Evolutionary conservation across 92 coral and sea anemone species (phyloP).

Genomic region (Palythoa grandis): DNA sequence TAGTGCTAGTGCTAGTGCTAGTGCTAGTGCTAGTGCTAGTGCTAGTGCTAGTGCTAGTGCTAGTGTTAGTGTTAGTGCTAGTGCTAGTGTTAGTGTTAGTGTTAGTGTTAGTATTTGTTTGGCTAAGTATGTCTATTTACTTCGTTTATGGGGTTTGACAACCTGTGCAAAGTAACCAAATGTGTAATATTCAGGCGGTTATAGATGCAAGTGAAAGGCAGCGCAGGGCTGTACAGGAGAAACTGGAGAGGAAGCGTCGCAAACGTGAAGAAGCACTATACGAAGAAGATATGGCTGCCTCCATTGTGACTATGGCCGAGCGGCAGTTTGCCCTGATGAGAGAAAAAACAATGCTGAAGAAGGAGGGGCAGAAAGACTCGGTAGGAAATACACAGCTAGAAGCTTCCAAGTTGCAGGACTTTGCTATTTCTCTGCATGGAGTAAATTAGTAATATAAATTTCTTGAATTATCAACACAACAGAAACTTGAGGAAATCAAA

Average conservation of each 20-base stretch:
- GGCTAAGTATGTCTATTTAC: too few species aligned
- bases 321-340: conserved; percentile 89
- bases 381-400: conserved; percentile 37
- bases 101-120: too few species aligned
- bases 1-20: too few species aligned
- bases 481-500: too few species aligned
- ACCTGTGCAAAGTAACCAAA: not conserved
- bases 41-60: too few species aligned
- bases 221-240: conserved; percentile 80
- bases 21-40: too few species aligned
- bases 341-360: conserved; percentile 91
- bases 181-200: conserved; percentile 68
- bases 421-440: not conserved
- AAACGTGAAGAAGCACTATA: conserved; percentile 94
- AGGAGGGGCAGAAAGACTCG: conserved; percentile 84
- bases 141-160: too few species aligned
- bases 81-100: too few species aligned
- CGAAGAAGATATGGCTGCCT: conserved; percentile 94
- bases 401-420: not conserved
- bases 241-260: conserved; percentile 86
- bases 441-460: too few species aligned
- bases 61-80: too few species aligned
- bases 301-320: conserved; percentile 96
- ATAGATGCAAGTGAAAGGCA: conserved; percentile 79
- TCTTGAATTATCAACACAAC: too few species aligned